Percentiles rank a stretch among this genome's conserved stretches.
Conservation (phyloP, 1,140 invertebrate genomes). For the Sipha flava region DNA sequence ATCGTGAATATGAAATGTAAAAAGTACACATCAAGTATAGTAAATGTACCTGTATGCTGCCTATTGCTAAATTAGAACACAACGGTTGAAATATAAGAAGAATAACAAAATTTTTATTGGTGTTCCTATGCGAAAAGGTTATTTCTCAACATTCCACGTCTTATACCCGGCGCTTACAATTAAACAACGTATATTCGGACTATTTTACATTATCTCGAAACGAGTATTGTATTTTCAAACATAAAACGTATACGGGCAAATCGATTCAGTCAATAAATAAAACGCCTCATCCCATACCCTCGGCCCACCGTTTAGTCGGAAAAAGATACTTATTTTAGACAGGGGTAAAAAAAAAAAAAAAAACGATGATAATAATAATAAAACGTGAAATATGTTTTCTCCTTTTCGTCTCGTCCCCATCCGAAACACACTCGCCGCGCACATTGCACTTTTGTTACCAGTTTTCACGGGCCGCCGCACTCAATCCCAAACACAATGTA, state of each 20-base stretch:
- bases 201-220: neutral
- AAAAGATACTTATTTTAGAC: conserved; percentile 15
- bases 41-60: too few relatives aligned
- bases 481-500: conserved; percentile 29
- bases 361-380: conserved; percentile 13
- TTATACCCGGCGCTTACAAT: neutral
- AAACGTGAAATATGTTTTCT: neutral
- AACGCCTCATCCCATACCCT: conserved; percentile 11
- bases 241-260: neutral
- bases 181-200: neutral
- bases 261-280: conserved; percentile 20
- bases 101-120: too few relatives aligned
- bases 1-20: too few relatives aligned
- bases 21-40: too few relatives aligned
- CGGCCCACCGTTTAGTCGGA: neutral
- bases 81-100: too few relatives aligned
- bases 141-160: too few relatives aligned
- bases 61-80: too few relatives aligned
- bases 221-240: neutral
- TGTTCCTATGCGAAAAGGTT: too few relatives aligned
- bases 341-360: neutral
- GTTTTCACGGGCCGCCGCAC: conserved; percentile 18
- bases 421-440: neutral
- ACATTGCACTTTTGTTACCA: conserved; percentile 11
- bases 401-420: neutral